Base-by-base conservation (phyloP, 2,113 vertebrate genomes). In the Cromileptes altivelis region DNA sequence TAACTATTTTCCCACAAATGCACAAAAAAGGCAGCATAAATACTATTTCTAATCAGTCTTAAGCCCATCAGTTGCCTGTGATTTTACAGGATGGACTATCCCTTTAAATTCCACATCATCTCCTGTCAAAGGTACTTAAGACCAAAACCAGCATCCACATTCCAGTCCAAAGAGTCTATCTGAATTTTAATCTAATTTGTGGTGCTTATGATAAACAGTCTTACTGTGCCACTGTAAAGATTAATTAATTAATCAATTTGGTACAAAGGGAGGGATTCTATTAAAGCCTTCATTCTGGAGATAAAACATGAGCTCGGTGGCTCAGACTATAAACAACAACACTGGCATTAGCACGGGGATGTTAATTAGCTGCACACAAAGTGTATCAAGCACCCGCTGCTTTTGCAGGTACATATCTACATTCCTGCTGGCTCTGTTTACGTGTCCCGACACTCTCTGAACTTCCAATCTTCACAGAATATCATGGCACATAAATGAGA, bases 371-470 rank as follows among this genome's bases (percentile, higher is more conserved):
- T 9, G n/a, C 84, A 73, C 68, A 88, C 89, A 92, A 86, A 91
- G 91, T 70, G 77, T 90, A 84, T 84, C 84, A 71, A 85, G 88
- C 85, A 88, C 92, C 89, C 50, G 89, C 71, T 78, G 90, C 82
- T 93, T 95, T 92, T 92, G 64, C 70, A 65, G 89, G 79, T 89
- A 94, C 86, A 95, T 83, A 82, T 92, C 91, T 6, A 95, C 94
- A 96, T 96, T 96, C 95, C 92, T 89, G 47, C 70, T 50, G 69
- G 23, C 78, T 52, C 63, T 90, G 84, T 91, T 88, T 87, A 57
- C 87, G 64, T 80, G 75, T 69, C 40, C 42, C n/a, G 47, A 75
- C 6, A 37, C 64, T 17, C 78, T 78, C 19, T 77, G 50, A 78
- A 82, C 18, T 60, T 60, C 57, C 40, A 65, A 68, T 75, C 42